A percentile compares a stretch with the other conserved stretches of the same genome.
These are phyloP conservation scores for Tryphoninae sp. DNA, from an alignment of 2,888 invertebrate genomes.

Conservation along the genomic window DNA sequence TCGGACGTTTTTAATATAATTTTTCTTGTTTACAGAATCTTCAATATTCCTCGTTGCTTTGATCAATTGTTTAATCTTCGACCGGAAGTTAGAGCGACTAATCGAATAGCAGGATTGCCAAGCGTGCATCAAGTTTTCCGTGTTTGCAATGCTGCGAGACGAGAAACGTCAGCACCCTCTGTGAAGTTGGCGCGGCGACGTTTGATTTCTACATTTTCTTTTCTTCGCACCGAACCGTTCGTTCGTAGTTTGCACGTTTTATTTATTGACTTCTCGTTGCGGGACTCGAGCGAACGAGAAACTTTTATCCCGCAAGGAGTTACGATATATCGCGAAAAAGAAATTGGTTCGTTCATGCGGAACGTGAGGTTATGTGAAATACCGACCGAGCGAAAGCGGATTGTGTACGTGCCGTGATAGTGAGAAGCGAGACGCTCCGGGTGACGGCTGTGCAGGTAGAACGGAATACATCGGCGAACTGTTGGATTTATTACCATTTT, in stretches of 20 bases:
- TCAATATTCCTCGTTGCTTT: neutral
- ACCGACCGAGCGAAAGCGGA: slow-evolving; percentile 43
- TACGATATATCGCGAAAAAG: neutral
- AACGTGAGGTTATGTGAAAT: slow-evolving; percentile 44
- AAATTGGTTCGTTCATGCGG: neutral
- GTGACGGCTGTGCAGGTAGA: slow-evolving; percentile 51
- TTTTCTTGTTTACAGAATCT: neutral
- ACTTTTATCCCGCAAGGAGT: neutral
- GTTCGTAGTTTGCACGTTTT: neutral
- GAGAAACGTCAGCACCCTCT: neutral
- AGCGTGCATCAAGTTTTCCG: neutral
- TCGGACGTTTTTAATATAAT: neutral
- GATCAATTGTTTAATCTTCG: neutral
- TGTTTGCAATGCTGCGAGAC: slow-evolving; percentile 6
- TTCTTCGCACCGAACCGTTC: neutral
- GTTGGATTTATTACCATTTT: slow-evolving; percentile 52
- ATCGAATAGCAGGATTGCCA: neutral
- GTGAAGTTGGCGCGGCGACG: slow-evolving; percentile 6
- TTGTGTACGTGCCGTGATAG: slow-evolving; percentile 45
- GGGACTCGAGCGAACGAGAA: too few relatives aligned
- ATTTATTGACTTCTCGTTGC: neutral
- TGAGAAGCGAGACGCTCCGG: slow-evolving; percentile 50
- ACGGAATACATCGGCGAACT: slow-evolving; percentile 42
- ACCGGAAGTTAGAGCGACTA: neutral
- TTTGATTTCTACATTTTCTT: neutral